Base-by-base conservation (phyloP, 1,140 invertebrate genomes). In the Melipona quadrifasciata region DNA sequence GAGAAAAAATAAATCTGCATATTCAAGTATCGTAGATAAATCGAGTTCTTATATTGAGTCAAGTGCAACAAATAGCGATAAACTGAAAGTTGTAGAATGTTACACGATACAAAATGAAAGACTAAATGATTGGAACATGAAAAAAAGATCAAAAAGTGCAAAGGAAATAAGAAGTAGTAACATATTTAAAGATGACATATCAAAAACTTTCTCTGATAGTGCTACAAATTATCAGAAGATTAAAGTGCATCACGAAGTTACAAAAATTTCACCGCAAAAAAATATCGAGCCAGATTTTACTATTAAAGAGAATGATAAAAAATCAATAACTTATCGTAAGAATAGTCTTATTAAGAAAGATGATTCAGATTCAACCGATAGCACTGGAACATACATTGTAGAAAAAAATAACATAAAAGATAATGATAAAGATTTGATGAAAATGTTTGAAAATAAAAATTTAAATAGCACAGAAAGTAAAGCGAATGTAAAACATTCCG, bases 311-410 rank as follows among this genome's bases (percentile, higher is more conserved):
- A 39, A 31, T 81, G 57, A 55, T 71, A 64, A 47, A 31, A 70
- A 65, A 58, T 78, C n/a, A 71, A 64, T 34, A 68, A 68, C 24
- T 79, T 71, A 39, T 39, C 34, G 31, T 86, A 79, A 75, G 79
- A 86, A 19, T 80, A 86, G 68, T 68, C 27, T 34, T 39, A 80
- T 24, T 81, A 85, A n/a, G 79, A 88, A 71, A 39, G n/a, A 78
- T 21, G 17, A 53, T 34, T 71, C 89, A 2, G 89, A 86, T 53
- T 89, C 86, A 14, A 21, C 86, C 0, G 87, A 90, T 24, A 94
- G 93, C 65, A 87, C 89, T 71, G 92, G 91, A 0, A 94, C 93
- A 47, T 94, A 94, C 47, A 61, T 91, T 24, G 58, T 94, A 10
- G 90, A 93, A 55, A 92, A 90, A 71, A 53, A 5, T 21, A 1